Base-by-base conservation (phyloP, 2,113 vertebrate species). In the Halcyon malimbica region DNA sequence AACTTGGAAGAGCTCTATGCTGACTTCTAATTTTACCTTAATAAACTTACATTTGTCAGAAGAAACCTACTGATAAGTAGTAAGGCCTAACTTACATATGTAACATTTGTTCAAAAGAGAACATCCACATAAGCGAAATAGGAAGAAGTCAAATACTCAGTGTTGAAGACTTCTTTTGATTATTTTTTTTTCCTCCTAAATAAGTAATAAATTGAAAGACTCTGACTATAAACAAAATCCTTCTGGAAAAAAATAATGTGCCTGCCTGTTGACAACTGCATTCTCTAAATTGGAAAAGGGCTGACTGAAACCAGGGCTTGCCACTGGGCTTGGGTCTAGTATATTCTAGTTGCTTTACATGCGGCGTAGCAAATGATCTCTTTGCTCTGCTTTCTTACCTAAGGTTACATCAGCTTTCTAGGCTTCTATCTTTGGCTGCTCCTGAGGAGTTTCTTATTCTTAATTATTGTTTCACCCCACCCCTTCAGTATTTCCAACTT, bases 291-390 rank as follows among this genome's bases (percentile, higher is more conserved):
- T n/a, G 42, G 20, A 80, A 23, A 77, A 76, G 68, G 68, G 25
- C 87, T 93, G 54, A 90, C 82, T 93, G 94, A 90, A 90, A 77
- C 26, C 8, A 35, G 62, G 42, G 50, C 82, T 95, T 87, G 67
- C 62, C 63, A 16, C n/a, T 87, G 70, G 70, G 35, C 70, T 91
- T 93, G 46, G 16, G 31, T 65, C 44, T 93, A 7, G 8, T 82
- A 5, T 70, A 46, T 77, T 91, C 39, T 65, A 46, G 63, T 76
- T 89, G 70, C 70, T 89, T 96, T 93, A 73, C 17, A 3, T 80
- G 31, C 74, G 95, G 53, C 48, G n/a, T 85, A 50, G 67, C 56
- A 50, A 16, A 60, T 44, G 44, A 54, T 90, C n/a, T 63, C 79
- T 94, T 70, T 85, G 46, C 63, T 78, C 26, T 81, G 60, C 41